Base-by-base conservation (phyloP, 2,113 vertebrate genomes). In the Stigmatopora nigra region DNA sequence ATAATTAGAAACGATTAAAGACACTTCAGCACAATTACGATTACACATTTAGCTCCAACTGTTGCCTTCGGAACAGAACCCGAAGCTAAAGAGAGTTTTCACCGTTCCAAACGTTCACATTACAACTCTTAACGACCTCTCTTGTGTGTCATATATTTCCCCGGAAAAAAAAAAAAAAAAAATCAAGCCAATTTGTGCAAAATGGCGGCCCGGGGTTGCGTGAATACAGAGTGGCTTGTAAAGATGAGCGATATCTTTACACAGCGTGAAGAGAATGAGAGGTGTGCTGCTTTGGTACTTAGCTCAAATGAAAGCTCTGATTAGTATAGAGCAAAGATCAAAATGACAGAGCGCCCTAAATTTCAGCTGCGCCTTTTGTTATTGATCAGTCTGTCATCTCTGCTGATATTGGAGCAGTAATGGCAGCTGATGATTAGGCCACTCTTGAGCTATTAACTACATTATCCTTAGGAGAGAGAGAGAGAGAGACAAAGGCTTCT, bases 301-400 rank as follows among this genome's bases (percentile, higher is more conserved):
- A 87, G 90, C 91, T 91, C 88, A 90, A 92, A 92, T 92, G 90
- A 90, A 90, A 90, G 83, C 88, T 90, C 87, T 89, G 89, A 90
- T 92, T 88, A 89, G 90, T 85, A 87, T 85, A 87, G 89, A 92
- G 91, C 90, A 91, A 90, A 92, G 92, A 94, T 94, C 93, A 93
- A 92, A 92, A 90, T 89, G 87, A 90, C 88, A 89, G 90, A 88
- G 79, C 86, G 83, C 82, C 78, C 63, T 4, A 78, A 85, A 80
- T 90, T 92, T 90, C 89, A 91, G 87, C 88, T 88, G 89, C 85
- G 82, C 86, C 88, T 90, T 90, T 88, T 91, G 91, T 93, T 93
- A 94, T 93, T 94, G 93, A 95, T 93, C 92, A 93, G 92, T 94
- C 92, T 94, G 92, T 94, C 94, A 95, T 94, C 93, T 90, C 91